Base-by-base conservation (phyloP, 1,140 invertebrate species). In the Neodiprion pinetum region DNA sequence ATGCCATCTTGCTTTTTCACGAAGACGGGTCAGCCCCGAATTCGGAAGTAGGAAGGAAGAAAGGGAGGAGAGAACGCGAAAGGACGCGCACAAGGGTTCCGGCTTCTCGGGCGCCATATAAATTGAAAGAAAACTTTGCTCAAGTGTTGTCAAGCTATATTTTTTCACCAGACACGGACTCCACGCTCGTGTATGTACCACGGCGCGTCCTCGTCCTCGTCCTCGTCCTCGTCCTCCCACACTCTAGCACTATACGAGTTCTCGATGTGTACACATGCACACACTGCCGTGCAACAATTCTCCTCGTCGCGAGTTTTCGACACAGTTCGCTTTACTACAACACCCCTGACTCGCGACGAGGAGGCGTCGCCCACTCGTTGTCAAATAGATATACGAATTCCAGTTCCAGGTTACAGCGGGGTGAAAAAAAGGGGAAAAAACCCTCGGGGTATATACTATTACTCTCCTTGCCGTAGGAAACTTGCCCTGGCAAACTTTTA, bases 81-180 rank as follows among this genome's bases (percentile, higher is more conserved):
- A 61, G 11, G 53, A 17, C 53, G 11, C 11, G 11, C 11, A 9
- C 7, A 61, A 17, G n/a, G 28, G 5, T 40, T 40, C 28, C 28
- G 28, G 28, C 28, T 40, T 40, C 28, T 5, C 28, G n/a, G 53
- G 53, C 53, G 53, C 53, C 53, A 9, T 61, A 61, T 61, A 61
- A 61, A 61, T 61, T 61, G 53, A 61, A 61, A 61, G 53, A 61
- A 61, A 61, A 61, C 53, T 61, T 61, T 61, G 11, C 53, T 61
- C 11, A 17, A 61, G 53, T 61, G 11, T 61, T 61, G 53, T 61
- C 11, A 61, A 17, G n/a, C 53, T 5, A 61, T 61, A 61, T 61
- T 61, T 61, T 61, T 61, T 61, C 53, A 61, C 53, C 11, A 61
- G n/a, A 61, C 53, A 12, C 53, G 5, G 4, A 40, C 28, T 40